These are phyloP conservation scores for Ariopsis seemanni DNA, from an alignment of 2,113 vertebrate genomes.

Conservation along the genomic window DNA sequence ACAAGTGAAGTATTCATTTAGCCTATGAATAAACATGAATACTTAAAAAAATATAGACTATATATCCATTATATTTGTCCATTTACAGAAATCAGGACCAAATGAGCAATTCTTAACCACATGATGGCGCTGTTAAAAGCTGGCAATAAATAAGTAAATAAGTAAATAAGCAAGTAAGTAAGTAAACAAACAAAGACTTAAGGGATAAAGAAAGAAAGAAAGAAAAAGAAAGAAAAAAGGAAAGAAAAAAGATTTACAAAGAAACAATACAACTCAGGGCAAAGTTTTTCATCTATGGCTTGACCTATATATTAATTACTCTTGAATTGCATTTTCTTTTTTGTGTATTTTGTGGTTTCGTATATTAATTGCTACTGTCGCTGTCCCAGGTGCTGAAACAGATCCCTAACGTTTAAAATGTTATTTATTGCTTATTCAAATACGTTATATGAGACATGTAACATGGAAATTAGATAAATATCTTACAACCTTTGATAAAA, in stretches of 20 bases:
- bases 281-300: background rate
- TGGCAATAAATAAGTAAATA: background rate
- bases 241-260: background rate
- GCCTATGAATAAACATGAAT: background rate
- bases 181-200: background rate
- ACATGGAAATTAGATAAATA: background rate
- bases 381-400: constrained; percentile 6
- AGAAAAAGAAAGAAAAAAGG: background rate
- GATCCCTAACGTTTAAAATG: background rate
- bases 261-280: background rate
- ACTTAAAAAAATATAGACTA: background rate
- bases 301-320: background rate
- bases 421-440: background rate
- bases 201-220: background rate
- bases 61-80: background rate
- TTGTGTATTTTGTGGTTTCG: background rate
- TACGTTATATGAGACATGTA: background rate
- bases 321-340: background rate
- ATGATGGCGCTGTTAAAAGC: background rate
- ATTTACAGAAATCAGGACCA: background rate
- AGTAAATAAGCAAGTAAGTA: background rate
- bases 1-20: background rate
- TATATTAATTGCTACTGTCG: background rate
- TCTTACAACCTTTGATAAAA: background rate
- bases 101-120: background rate